Evolutionary conservation across 2,888 invertebrate species (phyloP).

Genomic region (Macrosiphum euphorbiae): DNA sequence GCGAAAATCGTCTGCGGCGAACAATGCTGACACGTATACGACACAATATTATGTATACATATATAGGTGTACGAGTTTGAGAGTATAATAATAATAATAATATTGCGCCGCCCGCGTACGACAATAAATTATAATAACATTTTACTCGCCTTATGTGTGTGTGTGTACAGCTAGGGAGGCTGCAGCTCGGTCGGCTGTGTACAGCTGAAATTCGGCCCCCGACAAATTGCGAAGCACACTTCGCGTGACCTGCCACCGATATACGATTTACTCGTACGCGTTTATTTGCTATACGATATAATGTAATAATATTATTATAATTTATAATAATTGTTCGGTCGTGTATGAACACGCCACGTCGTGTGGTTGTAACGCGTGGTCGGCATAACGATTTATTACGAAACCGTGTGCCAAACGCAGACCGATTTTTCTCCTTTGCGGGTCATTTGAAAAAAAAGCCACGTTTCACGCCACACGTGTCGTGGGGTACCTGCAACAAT

Average conservation of each 20-base stretch:
- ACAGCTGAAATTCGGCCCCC: not conserved
- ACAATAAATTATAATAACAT: not conserved
- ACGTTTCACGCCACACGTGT: not conserved
- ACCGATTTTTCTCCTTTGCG: not conserved
- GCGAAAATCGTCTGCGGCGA: not conserved
- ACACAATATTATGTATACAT: not conserved
- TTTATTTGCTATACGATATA: not conserved
- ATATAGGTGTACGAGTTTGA: not conserved
- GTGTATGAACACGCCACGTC: not conserved
- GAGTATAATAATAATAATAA: not conserved
- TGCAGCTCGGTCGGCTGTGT: not conserved
- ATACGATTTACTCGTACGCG: not conserved
- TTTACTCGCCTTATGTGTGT: not conserved
- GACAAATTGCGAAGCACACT: not conserved
- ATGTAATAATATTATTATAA: not conserved
- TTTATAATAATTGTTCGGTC: not conserved
- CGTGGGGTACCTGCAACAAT: not conserved
- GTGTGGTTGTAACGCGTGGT: not conserved
- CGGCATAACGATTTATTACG: conserved; percentile 6
- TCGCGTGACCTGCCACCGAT: not conserved
- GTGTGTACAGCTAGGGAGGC: not conserved
- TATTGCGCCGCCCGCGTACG: not conserved
- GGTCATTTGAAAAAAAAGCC: not conserved
- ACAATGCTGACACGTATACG: not conserved
- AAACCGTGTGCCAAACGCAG: not conserved